A percentile compares a stretch with the other conserved stretches of the same genome.
These are phyloP conservation scores for Struthio camelus DNA, from an alignment of 2,113 vertebrate species.

Conservation along the genomic window DNA sequence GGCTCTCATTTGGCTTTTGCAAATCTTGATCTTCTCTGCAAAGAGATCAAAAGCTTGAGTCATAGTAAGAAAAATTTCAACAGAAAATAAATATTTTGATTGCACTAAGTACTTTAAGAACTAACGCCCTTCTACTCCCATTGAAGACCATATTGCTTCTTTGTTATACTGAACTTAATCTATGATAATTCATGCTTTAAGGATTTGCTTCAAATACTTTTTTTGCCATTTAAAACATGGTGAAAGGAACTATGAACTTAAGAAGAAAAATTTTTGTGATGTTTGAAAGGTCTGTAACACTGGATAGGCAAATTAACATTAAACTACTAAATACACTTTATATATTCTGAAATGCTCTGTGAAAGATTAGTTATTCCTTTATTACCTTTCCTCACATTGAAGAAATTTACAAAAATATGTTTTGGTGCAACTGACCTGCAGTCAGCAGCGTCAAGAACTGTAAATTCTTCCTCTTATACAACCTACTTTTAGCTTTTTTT, in stretches of 20 bases:
- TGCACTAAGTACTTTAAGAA: background rate
- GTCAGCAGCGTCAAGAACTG: background rate
- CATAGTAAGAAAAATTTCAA: background rate
- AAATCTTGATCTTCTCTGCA: background rate
- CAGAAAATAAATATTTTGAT: background rate
- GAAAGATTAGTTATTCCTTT: background rate
- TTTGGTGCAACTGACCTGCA: background rate
- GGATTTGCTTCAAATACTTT: background rate
- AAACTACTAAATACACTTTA: background rate
- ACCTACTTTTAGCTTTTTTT: background rate
- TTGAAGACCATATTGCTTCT: background rate
- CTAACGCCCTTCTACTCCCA: background rate
- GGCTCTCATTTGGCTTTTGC: background rate
- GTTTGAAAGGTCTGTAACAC: background rate
- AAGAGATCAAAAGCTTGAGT: background rate
- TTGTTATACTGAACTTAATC: background rate
- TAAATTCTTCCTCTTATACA: background rate
- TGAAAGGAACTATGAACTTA: background rate
- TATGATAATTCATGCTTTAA: background rate
- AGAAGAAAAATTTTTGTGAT: background rate
- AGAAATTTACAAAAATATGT: background rate
- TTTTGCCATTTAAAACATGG: background rate
- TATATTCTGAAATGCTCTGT: background rate
- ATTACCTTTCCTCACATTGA: background rate
- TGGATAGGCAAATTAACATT: background rate